These are phyloP conservation scores for Callipepla californica DNA, from an alignment of 2,113 vertebrate species.

Conservation along the genomic window DNA sequence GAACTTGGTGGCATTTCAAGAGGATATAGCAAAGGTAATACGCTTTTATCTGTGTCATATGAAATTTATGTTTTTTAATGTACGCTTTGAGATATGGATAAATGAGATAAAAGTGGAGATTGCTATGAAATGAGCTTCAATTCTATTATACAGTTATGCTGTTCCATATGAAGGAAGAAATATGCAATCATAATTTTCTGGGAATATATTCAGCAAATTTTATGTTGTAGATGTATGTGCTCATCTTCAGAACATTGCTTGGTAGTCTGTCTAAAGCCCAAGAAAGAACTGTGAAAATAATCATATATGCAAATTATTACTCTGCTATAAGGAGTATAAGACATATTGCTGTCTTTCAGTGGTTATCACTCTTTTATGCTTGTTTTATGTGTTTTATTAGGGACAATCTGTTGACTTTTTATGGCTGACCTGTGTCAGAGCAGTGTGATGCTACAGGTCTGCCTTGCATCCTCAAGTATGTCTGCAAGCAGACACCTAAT, in stretches of 20 bases:
- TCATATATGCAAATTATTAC: fast-evolving
- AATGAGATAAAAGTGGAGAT: not conserved
- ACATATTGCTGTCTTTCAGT: not conserved
- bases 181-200: not conserved
- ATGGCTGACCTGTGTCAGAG: not conserved
- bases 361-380: not conserved
- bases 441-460: not conserved
- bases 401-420: not conserved
- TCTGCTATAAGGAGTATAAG: fast-evolving
- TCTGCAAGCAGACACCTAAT: not conserved
- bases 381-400: not conserved
- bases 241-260: not conserved
- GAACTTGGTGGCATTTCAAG: conserved; percentile 95
- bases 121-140: not conserved
- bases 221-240: not conserved
- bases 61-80: not conserved
- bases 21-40: conserved; percentile 94
- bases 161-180: not conserved
- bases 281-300: not conserved
- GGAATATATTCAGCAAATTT: not conserved
- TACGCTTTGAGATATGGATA: fast-evolving
- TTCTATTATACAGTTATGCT: not conserved
- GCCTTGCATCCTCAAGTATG: not conserved
- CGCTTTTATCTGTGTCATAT: not conserved
- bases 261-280: not conserved